Evolutionary conservation across 2,113 vertebrate species (phyloP).

Genomic region (Nerophis ophidion): DNA sequence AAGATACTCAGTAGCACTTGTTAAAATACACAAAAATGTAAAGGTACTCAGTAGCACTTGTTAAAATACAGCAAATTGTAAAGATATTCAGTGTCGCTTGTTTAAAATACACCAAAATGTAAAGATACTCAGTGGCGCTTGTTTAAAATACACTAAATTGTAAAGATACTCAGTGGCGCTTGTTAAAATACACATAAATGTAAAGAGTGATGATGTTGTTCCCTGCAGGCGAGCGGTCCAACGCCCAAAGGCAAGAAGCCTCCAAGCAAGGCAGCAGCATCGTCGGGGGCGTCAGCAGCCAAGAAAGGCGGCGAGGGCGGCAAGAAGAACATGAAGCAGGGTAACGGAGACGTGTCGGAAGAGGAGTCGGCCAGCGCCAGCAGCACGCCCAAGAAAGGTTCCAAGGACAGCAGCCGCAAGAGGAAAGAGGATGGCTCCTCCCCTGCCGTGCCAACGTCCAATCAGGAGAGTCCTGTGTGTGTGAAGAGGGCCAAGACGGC

Average conservation of each 20-base stretch:
- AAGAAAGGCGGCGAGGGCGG: constrained; percentile 80
- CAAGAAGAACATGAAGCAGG: constrained; percentile 84
- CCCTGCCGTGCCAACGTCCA: constrained; percentile 64
- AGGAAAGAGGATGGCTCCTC: constrained; percentile 83
- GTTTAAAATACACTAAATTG: too few relatives aligned
- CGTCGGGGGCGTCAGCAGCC: constrained; percentile 32
- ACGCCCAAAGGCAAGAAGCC: constrained; percentile 88
- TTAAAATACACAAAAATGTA: too few relatives aligned
- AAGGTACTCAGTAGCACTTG: too few relatives aligned
- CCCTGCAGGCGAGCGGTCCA: constrained; percentile 86
- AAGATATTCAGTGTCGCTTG: too few relatives aligned
- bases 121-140: too few relatives aligned
- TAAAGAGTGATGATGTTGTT: constrained; percentile 24
- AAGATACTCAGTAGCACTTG: too few relatives aligned
- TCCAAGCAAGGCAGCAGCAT: constrained; percentile 67
- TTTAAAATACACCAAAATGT: too few relatives aligned
- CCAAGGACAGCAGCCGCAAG: constrained; percentile 81
- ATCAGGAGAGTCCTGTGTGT: constrained; percentile 79
- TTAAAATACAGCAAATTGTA: too few relatives aligned
- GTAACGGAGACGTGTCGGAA: constrained; percentile 78
- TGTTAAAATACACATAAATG: too few relatives aligned
- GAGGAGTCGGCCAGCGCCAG: constrained; percentile 82
- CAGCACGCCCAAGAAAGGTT: constrained; percentile 83
- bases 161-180: too few relatives aligned
- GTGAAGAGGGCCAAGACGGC: constrained; percentile 85